Percentiles rank a stretch among this genome's conserved stretches.
Conservation (phyloP, 2,113 vertebrate genomes). For the Gadus macrocephalus region DNA sequence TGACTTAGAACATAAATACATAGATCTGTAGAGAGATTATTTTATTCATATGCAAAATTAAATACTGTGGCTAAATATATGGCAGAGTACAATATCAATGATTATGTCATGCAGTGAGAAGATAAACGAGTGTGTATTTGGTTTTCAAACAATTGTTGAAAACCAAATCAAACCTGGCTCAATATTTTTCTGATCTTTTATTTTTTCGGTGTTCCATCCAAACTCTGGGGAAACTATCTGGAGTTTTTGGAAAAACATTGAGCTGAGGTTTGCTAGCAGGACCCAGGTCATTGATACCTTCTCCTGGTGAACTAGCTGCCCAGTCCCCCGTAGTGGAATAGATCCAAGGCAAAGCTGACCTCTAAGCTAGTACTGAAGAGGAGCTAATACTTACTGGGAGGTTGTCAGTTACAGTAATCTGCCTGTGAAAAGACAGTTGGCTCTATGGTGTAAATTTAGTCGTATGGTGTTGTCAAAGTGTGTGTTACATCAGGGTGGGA, state of each 20-base stretch:
- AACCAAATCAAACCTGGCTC: slow-evolving; percentile 45
- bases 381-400: not conserved
- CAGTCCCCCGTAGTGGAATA: slow-evolving; percentile 14
- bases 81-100: slow-evolving; percentile 19
- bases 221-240: slow-evolving; percentile 50
- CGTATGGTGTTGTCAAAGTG: slow-evolving; percentile 48
- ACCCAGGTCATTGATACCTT: slow-evolving; percentile 10
- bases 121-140: not conserved
- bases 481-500: slow-evolving; percentile 31
- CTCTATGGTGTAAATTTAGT: slow-evolving; percentile 44
- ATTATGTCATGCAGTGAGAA: slow-evolving; percentile 7
- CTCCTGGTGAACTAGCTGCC: slow-evolving; percentile 48
- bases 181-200: slow-evolving; percentile 49
- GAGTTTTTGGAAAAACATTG: slow-evolving; percentile 62
- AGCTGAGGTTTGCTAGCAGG: slow-evolving; percentile 43
- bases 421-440: slow-evolving; percentile 70
- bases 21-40: no score
- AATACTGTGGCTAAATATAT: slow-evolving; percentile 37
- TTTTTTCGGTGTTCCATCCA: slow-evolving; percentile 43
- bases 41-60: slow-evolving; percentile 38
- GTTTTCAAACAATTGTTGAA: not conserved
- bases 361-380: not conserved
- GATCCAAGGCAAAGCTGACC: not conserved
- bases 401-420: slow-evolving; percentile 36
- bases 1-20: no score